phyloP scores from a whole-genome alignment of 2,113 vertebrate species.

The Catharus minimus region DNA sequence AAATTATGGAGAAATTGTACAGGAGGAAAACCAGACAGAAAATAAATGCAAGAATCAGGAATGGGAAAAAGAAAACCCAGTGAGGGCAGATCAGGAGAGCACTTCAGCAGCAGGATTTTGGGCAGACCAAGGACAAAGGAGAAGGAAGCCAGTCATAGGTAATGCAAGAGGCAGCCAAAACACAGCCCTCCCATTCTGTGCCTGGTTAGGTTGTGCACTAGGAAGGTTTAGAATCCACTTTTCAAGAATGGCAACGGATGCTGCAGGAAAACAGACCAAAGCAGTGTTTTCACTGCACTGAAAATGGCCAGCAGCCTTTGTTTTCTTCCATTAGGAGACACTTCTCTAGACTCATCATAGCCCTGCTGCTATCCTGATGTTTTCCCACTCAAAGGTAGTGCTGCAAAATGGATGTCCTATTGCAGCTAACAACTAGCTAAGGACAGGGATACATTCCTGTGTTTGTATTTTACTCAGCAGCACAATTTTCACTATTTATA shows the following conservation, averaged over 20 bases:
- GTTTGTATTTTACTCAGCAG: conserved; percentile 19
- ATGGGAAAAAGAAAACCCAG: neutral
- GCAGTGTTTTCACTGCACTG: neutral
- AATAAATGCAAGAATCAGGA: neutral
- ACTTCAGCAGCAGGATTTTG: neutral
- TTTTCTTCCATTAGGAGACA: neutral
- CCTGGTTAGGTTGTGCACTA: neutral
- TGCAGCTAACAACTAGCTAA: neutral
- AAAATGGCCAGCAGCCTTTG: neutral
- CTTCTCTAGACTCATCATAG: neutral
- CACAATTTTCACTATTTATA: conserved; percentile 22
- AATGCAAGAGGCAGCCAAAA: neutral
- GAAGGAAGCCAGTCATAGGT: neutral
- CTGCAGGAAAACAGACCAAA: neutral
- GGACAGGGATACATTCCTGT: neutral
- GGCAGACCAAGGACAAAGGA: neutral
- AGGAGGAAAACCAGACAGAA: neutral
- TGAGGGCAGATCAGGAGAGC: neutral
- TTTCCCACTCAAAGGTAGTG: neutral
- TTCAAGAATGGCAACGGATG: neutral
- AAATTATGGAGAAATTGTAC: neutral
- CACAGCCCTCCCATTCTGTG: accelerated
- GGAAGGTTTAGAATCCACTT: neutral
- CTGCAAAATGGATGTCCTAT: neutral
- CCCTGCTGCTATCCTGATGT: neutral